Conservation (phyloP, 2,113 vertebrate genomes). For the Stictonetta naevosa region DNA sequence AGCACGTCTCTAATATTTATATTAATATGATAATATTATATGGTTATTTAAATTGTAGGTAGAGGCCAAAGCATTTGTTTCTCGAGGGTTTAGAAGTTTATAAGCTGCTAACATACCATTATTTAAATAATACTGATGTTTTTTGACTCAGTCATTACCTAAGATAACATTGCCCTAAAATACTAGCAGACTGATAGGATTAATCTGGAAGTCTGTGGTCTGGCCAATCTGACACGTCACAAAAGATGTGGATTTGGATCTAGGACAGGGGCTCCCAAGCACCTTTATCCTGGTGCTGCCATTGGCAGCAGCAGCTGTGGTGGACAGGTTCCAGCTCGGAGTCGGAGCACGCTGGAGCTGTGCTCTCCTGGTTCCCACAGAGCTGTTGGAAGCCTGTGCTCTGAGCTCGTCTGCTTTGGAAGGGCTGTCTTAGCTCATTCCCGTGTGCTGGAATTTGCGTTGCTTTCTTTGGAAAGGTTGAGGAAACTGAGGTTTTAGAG, state of each 20-base stretch:
- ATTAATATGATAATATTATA: background rate
- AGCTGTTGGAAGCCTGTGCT: background rate
- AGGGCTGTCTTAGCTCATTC: background rate
- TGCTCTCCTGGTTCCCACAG: background rate
- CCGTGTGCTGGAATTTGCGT: background rate
- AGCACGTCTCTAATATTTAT: background rate
- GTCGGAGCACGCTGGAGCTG: background rate
- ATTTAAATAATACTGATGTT: background rate
- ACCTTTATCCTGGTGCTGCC: rapidly evolving
- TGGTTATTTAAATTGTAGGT: background rate
- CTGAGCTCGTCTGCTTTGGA: background rate
- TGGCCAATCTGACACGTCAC: background rate
- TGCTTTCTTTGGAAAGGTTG: background rate
- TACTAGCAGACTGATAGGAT: background rate
- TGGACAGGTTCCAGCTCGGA: background rate
- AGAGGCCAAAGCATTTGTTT: background rate
- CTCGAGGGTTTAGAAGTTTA: background rate
- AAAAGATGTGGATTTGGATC: background rate
- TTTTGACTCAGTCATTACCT: background rate
- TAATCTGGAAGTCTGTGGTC: background rate
- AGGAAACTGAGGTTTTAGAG: background rate
- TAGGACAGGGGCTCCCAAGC: background rate
- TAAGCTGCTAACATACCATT: background rate
- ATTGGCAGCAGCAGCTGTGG: background rate
- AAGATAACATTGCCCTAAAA: background rate